Percentiles rank a stretch among this genome's conserved stretches.
Evolutionary conservation across 2,797 vertebrate species (phyloP).

Genomic region (Rhinogobio ventralis): DNA sequence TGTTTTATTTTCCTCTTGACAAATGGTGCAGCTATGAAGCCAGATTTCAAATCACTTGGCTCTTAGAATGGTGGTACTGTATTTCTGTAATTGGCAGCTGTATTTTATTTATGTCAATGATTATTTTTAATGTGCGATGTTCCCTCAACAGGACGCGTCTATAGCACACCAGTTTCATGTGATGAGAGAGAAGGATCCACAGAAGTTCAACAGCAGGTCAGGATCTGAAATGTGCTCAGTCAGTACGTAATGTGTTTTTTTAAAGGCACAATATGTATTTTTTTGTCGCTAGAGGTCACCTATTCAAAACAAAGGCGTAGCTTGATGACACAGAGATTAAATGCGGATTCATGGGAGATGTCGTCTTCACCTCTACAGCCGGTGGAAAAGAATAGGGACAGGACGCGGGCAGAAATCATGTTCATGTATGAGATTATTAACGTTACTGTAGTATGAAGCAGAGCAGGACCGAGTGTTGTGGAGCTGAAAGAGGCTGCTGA

Average conservation of each 20-base stretch:
- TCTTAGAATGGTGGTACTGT: background rate
- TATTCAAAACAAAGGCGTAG: too few species aligned
- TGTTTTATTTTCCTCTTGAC: background rate
- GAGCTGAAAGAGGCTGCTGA: too few species aligned
- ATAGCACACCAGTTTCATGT: conserved; percentile 92
- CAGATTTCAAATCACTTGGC: background rate
- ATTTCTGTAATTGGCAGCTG: background rate
- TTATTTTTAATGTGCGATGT: background rate
- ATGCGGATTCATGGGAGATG: too few species aligned
- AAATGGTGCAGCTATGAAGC: background rate
- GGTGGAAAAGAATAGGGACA: too few species aligned
- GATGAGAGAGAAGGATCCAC: conserved; percentile 91
- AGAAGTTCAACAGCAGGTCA: conserved; percentile 94
- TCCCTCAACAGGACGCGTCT: conserved; percentile 86
- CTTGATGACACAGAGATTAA: too few species aligned
- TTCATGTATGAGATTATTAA: too few species aligned
- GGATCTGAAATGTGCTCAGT: background rate
- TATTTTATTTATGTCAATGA: background rate
- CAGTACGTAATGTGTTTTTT: background rate
- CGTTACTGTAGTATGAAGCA: too few species aligned
- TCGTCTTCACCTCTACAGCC: too few species aligned
- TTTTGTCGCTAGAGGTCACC: too few species aligned
- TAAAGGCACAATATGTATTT: too few species aligned
- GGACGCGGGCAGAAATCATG: too few species aligned
- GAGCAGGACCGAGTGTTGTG: too few species aligned